Percentiles rank a stretch among this genome's conserved stretches.
Conservation (phyloP, 2,888 invertebrate species). For the Sussaba pulchella region DNA sequence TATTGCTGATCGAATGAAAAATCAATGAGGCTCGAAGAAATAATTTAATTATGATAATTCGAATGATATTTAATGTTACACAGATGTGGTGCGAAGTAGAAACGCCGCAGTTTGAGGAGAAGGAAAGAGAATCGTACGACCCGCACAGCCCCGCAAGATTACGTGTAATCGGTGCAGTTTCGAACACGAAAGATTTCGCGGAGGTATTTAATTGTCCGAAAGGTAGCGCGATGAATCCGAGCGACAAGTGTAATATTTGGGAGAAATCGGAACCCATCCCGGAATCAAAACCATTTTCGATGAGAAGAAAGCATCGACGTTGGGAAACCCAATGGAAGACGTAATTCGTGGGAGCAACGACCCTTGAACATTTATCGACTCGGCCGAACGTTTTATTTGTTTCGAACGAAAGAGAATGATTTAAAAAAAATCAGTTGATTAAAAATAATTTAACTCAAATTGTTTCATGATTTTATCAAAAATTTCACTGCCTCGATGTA, state of each 20-base stretch:
- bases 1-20: not conserved
- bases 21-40: too few relatives aligned
- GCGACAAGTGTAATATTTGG: slow-evolving; percentile 64
- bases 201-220: slow-evolving; percentile 57
- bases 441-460: too few relatives aligned
- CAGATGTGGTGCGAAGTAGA: slow-evolving; percentile 54
- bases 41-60: too few relatives aligned
- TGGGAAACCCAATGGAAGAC: not conserved
- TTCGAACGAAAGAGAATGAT: not conserved
- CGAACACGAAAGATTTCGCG: slow-evolving; percentile 62
- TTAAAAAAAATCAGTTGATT: too few relatives aligned
- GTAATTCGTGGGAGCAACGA: not conserved
- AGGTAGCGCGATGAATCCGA: slow-evolving; percentile 64
- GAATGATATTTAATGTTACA: not conserved
- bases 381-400: not conserved
- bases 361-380: not conserved
- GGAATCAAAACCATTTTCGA: not conserved
- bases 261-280: not conserved
- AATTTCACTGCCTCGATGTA: too few relatives aligned
- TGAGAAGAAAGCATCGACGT: not conserved
- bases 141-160: slow-evolving; percentile 53
- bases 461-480: too few relatives aligned
- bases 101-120: slow-evolving; percentile 36
- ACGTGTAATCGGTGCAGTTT: slow-evolving; percentile 60
- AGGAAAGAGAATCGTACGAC: slow-evolving; percentile 18